Conservation (phyloP, 53 echinoderm and acorn worm species). For the Pentamera pediparva region DNA sequence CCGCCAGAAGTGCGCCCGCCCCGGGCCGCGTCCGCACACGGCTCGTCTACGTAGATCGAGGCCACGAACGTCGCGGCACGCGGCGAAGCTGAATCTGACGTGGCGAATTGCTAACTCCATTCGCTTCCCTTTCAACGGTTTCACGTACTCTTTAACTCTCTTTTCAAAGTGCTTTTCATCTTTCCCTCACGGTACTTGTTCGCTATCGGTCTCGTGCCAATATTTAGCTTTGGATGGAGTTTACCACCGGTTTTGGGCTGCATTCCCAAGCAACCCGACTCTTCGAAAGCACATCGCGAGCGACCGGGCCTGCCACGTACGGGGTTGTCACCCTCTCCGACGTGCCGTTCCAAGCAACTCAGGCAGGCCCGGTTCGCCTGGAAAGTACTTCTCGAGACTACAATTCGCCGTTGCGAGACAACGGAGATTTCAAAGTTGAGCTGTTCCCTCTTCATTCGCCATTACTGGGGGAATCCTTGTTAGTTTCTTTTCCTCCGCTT, state of each 20-base stretch:
- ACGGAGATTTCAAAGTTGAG: constrained; percentile 49
- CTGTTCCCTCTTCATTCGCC: constrained; percentile 85
- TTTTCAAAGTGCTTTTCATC: constrained; percentile 56
- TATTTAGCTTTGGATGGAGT: constrained; percentile 81
- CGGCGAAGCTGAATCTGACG: no score
- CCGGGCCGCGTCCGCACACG: no score
- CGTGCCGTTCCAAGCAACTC: not conserved
- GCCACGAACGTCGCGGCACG: no score
- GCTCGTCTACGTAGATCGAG: no score
- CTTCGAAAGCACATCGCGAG: not conserved
- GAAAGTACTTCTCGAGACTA: not conserved
- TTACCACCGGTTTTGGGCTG: constrained; percentile 84
- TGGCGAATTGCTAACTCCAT: no score
- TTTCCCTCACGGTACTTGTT: constrained; percentile 79
- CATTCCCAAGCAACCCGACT: constrained; percentile 68
- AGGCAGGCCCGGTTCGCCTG: not conserved
- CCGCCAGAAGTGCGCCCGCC: no score
- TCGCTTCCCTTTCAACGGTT: constrained; percentile 9
- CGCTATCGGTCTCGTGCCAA: constrained; percentile 71
- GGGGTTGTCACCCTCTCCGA: constrained; percentile 62
- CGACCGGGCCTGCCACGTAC: constrained; percentile 12
- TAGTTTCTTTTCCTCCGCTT: constrained; percentile 95
- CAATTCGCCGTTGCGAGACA: not conserved
- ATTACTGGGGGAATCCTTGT: constrained; percentile 76
- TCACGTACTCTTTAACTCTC: constrained; percentile 32